Base-by-base conservation (phyloP, 2,888 invertebrate species). In the Pseudolycoriella hygida region DNA sequence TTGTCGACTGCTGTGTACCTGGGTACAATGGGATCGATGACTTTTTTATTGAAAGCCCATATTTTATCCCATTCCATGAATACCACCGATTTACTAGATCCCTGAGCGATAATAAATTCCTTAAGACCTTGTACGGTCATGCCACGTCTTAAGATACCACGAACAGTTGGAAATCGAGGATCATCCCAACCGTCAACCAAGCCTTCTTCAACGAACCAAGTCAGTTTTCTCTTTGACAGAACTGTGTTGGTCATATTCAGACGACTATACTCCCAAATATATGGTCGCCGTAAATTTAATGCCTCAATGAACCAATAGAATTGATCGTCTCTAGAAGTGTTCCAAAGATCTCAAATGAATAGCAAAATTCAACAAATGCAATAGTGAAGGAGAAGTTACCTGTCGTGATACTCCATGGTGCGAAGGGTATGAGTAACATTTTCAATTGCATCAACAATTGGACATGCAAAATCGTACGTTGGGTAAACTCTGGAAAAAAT, bases 41-140 rank as follows among this genome's bases (percentile, higher is more conserved):
- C 85, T 74, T 98, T 98, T 63, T 96, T 97, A 62, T 99, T 99
- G 58, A 97, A 88, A 11, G 97, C 81, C 98, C 98, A 99, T 54
- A 99, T 96, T 68, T 99, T 99, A 65, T 99, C 98, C 98, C 98
- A 99, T 64, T 96, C 94, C 98, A 99, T 99, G 66, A 92, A 90
- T 2, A 96, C 96, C 6, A 98, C 94, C 1, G 94, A 89, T 48
- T 88, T 76, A 42, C 94, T 96, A 42, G 96, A 94, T 45, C 98
- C 98, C 71, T 94, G 98, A 12, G 97, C 93, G 48, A 90, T 80
- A 50, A 98, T 97, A 63, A 98, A 98, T 68, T 96, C 90, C 53
- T 86, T 84, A 42, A 98, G 69, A 1, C 92, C 97, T 61, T 97
- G 93, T 38, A 98, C 93, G 0, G 96, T 90, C 89, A 99, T 86